Evolutionary conservation across 2,113 vertebrate genomes (phyloP), one percentile per base, ranked within the genome.

Genomic region (Siniperca chuatsi): DNA sequence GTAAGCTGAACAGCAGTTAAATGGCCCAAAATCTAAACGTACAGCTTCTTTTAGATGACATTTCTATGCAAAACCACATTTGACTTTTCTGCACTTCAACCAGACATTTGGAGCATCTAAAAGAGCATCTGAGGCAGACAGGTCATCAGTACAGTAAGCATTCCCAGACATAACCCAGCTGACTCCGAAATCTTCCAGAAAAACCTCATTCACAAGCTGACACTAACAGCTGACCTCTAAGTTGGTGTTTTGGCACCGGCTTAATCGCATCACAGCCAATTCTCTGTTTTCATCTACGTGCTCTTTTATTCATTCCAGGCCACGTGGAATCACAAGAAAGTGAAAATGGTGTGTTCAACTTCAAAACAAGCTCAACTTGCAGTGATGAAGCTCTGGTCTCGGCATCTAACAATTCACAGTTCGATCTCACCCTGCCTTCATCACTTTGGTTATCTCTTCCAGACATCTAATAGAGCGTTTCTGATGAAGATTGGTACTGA

Each of bases 171-270:
- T n/a, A 33, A 12, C 21, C 55, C 73, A 25, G 57, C 75, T 58
- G 40, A 50, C 65, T 69, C 48, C 8, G 1, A 65, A 57, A 44
- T 4, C 65, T 37, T 18, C 33, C 9, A 37, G 13, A 81, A 67
- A 66, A 85, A 44, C 16, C 52, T 25, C 20, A 55, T 72, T 66
- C 52, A 67, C 75, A 44, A 65, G 78, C 75, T 2, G 29, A 48
- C 75, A 29, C 58, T 23, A 61, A 29, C 57, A 61, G 66, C 58
- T 71, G 76, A 89, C 64, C 77, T 86, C 54, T 25, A 40, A 40
- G 18, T n/a, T 29, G 25, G 58, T 40, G 50, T 69, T 73, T 44
- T 87, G 84, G 81, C 68, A n/a, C 33, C 3, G 20, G 42, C 44
- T 57, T 46, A 35, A 64, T 25, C 52, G 29, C 35, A 1, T 76